Percentiles rank a stretch among this genome's conserved stretches.
Conservation (phyloP, 2,888 invertebrate species). For the Embidobia sp. region DNA sequence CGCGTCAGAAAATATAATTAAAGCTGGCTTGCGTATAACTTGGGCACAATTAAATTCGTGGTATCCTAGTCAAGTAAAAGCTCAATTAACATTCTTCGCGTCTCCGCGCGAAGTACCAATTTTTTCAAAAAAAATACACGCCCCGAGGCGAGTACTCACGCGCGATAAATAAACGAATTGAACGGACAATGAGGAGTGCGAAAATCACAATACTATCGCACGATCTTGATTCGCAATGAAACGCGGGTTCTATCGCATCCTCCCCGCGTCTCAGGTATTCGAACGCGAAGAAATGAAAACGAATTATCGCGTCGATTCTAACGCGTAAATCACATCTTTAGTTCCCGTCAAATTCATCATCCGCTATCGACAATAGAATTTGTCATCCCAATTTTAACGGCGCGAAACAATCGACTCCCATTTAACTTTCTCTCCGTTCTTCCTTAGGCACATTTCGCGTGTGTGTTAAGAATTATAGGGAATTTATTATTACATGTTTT, state of each 20-base stretch:
- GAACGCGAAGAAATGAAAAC: conserved; percentile 25
- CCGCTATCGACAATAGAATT: conserved; percentile 58
- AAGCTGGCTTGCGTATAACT: conserved; percentile 39
- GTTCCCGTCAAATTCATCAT: conserved; percentile 39
- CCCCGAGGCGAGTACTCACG: not conserved
- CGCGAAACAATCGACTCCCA: conserved; percentile 45
- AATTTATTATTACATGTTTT: conserved; percentile 24
- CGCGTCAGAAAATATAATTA: conserved; percentile 53
- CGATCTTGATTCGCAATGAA: conserved; percentile 20
- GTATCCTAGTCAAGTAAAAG: conserved; percentile 27
- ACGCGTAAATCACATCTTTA: conserved; percentile 49
- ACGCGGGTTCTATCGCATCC: conserved; percentile 21
- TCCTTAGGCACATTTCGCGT: no score
- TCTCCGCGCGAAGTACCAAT: no score
- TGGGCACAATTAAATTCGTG: conserved; percentile 45
- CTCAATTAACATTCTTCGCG: conserved; percentile 36
- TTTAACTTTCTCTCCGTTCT: conserved; percentile 42
- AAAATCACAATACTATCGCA: conserved; percentile 45
- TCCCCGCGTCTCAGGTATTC: conserved; percentile 4
- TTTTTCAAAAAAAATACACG: no score
- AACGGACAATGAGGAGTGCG: conserved; percentile 1
- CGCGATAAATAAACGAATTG: conserved; percentile 28
- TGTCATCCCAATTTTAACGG: conserved; percentile 37
- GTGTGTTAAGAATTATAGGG: no score
- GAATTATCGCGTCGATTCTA: conserved; percentile 46